Percentiles rank a stretch among this genome's conserved stretches.
phyloP scores from a whole-genome alignment of 1,140 invertebrate genomes.

The Hylyphantes graminicola region DNA sequence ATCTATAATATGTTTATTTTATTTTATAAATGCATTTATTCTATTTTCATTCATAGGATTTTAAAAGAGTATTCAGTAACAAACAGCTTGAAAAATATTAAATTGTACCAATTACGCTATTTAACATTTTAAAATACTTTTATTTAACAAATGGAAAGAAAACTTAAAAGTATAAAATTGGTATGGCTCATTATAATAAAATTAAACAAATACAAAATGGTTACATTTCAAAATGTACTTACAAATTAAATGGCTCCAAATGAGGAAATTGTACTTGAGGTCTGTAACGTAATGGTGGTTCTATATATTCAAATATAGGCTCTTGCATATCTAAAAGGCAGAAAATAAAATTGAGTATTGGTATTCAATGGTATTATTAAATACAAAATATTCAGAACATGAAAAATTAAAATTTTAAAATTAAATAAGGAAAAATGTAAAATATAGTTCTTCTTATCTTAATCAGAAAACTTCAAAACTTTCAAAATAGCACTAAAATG shows the following conservation, averaged over 20 bases:
- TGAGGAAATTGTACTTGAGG: constrained; percentile 85
- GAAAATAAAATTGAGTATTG: constrained; percentile 24
- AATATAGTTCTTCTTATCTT: too few relatives aligned
- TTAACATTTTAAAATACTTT: background rate
- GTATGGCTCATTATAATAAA: background rate
- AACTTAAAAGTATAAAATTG: constrained; percentile 5
- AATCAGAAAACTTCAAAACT: too few relatives aligned
- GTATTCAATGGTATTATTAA: background rate
- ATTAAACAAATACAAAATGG: background rate
- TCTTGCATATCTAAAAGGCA: constrained; percentile 72
- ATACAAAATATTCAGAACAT: too few relatives aligned
- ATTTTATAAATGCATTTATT: too few relatives aligned
- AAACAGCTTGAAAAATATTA: too few relatives aligned
- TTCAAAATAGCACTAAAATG: too few relatives aligned
- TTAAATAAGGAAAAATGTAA: too few relatives aligned
- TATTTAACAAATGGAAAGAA: background rate
- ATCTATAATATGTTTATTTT: too few relatives aligned
- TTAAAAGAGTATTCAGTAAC: too few relatives aligned
- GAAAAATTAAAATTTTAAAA: too few relatives aligned
- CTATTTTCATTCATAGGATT: too few relatives aligned
- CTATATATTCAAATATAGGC: constrained; percentile 90
- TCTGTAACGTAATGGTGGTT: constrained; percentile 78
- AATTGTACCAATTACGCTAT: too few relatives aligned
- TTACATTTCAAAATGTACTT: constrained; percentile 55
- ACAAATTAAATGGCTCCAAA: constrained; percentile 80